Evolutionary conservation across 2,113 vertebrate species (phyloP).

Genomic region (Oxyruncus cristatus): DNA sequence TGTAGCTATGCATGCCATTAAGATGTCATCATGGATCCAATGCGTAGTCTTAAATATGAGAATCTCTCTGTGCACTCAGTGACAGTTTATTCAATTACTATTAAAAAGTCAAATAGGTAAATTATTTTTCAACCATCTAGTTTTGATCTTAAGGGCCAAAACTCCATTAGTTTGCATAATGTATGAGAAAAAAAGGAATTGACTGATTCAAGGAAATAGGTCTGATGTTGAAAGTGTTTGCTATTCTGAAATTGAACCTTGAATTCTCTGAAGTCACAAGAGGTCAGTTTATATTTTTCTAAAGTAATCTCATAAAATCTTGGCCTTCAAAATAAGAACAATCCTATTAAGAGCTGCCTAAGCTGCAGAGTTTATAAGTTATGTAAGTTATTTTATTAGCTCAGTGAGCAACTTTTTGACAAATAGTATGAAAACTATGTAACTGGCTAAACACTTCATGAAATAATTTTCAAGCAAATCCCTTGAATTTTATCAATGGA

Average conservation of each 20-base stretch:
- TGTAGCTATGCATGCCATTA: not conserved
- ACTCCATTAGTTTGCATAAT: rapidly evolving
- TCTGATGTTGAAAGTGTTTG: not conserved
- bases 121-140: not conserved
- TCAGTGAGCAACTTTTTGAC: not conserved
- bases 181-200: not conserved
- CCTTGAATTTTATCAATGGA: not conserved
- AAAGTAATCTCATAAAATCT: not conserved
- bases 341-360: not conserved
- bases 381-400: not conserved
- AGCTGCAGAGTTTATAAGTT: not conserved
- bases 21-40: not conserved
- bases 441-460: not conserved
- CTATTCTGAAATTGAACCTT: not conserved
- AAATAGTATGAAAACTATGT: not conserved
- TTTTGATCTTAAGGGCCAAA: not conserved
- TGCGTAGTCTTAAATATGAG: not conserved
- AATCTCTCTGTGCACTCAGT: not conserved
- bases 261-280: not conserved
- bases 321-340: not conserved
- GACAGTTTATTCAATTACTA: not conserved
- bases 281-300: not conserved
- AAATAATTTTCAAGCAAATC: not conserved
- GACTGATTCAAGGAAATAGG: not conserved
- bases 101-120: not conserved